These are phyloP conservation scores for Ochlodes sylvanus DNA, from an alignment of 2,888 invertebrate genomes.

Conservation along the genomic window DNA sequence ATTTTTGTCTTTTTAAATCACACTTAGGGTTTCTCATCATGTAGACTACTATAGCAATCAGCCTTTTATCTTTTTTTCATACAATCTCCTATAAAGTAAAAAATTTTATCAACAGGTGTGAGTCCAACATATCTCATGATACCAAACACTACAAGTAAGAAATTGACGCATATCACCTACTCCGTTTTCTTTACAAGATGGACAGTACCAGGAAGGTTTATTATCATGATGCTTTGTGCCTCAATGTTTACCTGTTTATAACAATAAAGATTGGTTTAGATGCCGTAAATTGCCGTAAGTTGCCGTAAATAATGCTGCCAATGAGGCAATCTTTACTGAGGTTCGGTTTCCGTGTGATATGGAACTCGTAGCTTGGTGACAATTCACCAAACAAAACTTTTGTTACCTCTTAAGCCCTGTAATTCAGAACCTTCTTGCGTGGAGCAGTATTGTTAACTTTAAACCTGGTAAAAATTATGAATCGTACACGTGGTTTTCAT, in stretches of 20 bases:
- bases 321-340: slow-evolving; percentile 43
- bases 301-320: no score
- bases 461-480: slow-evolving; percentile 46
- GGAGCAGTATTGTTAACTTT: slow-evolving; percentile 41
- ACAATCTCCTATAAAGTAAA: slow-evolving; percentile 45
- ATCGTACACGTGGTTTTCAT: slow-evolving; percentile 41
- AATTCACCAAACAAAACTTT: slow-evolving; percentile 46
- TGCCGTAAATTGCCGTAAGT: no score
- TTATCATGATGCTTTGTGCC: no score
- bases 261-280: no score
- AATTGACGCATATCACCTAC: slow-evolving; percentile 45
- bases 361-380: slow-evolving; percentile 42
- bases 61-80: slow-evolving; percentile 41
- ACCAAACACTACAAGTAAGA: slow-evolving; percentile 45
- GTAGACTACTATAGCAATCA: no score
- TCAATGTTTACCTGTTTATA: no score
- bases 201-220: no score
- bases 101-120: slow-evolving; percentile 44
- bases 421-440: no score
- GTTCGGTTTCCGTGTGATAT: no score
- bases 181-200: slow-evolving; percentile 46
- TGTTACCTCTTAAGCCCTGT: slow-evolving; percentile 45
- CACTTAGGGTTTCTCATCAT: no score
- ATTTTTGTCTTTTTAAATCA: no score
- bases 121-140: slow-evolving; percentile 45